Conservation (phyloP, 1,140 invertebrate species). For the silkworm (Bombyx mori) region DNA sequence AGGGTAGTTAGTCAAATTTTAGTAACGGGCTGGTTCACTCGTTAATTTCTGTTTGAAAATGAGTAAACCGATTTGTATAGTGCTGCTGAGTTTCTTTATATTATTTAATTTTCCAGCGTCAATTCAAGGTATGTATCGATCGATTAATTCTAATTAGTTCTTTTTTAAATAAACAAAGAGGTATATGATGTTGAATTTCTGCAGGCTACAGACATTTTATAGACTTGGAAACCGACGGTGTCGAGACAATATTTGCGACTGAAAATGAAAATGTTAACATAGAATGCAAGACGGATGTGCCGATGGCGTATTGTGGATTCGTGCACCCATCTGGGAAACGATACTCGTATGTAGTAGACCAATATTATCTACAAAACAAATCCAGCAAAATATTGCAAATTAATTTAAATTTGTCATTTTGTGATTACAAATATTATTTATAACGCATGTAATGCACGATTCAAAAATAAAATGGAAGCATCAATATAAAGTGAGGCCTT, state of each 20-base stretch:
- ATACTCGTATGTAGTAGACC: slow-evolving; percentile 50
- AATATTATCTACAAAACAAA: neutral
- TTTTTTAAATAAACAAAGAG: no score
- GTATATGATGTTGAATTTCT: slow-evolving; percentile 7
- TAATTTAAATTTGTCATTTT: no score
- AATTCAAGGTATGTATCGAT: slow-evolving; percentile 15
- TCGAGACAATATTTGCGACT: slow-evolving; percentile 44
- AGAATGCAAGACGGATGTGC: slow-evolving; percentile 43
- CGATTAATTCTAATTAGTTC: no score
- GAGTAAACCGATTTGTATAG: slow-evolving; percentile 5
- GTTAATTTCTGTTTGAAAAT: slow-evolving; percentile 8
- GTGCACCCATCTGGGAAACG: slow-evolving; percentile 44
- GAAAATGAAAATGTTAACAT: slow-evolving; percentile 47
- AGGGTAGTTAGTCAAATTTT: slow-evolving; percentile 1
- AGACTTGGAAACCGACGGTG: slow-evolving; percentile 24
- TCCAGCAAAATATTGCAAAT: no score
- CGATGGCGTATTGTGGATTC: slow-evolving; percentile 56
- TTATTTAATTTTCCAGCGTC: slow-evolving; percentile 9
- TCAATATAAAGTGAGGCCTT: no score
- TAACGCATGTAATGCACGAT: no score
- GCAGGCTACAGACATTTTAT: slow-evolving; percentile 43
- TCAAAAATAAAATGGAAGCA: no score
- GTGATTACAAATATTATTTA: no score
- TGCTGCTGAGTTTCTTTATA: slow-evolving; percentile 5
- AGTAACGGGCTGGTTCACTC: neutral